Evolutionary conservation across 2,113 vertebrate genomes (phyloP), one percentile per base, ranked within the genome.

Genomic region (Actenoides lindsayi): DNA sequence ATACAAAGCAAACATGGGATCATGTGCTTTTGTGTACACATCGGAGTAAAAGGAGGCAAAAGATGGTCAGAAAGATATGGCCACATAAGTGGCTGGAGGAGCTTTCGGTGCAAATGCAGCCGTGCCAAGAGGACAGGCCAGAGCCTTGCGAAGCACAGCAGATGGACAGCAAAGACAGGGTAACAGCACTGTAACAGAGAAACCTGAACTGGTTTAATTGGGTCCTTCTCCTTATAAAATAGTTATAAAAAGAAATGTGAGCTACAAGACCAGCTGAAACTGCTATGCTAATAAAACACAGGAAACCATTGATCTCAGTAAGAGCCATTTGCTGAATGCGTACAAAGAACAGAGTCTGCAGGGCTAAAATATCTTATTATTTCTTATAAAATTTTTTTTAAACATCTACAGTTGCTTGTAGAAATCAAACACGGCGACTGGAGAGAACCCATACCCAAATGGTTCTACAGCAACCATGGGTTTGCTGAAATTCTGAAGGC

Each of bases 221-320:
- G 89, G 59, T 65, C 81, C 62, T 94, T 87, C 83, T 63, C 92
- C 90, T 95, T 89, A 95, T 93, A 82, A 97, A 96, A 95, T 92
- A 97, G 83, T 94, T 93, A 95, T 71, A 79, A 76, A 90, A 94
- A 90, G 90, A 91, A 92, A 94, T 23, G n/a, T 69, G 90, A 96
- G 89, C 84, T 80, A 65, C 59, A 76, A 18, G 46, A 71, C 62
- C 68, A 89, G 69, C 21, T 95, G 96, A 92, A 95, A 94, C 24
- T 33, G 62, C 44, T 2, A 1, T 28, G 63, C 78, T 76, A 82
- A 76, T 79, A 89, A 97, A 96, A 91, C 65, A 77, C 83, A 86
- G 93, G 88, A 94, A 94, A 75, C 68, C 65, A 87, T 9, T 78
- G 75, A 93, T 94, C 69, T 94, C 80, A 28, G 0, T 56, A 64